Percentiles rank a stretch among this genome's conserved stretches.
phyloP scores from a whole-genome alignment of 2,113 vertebrate genomes.

The Cyrtonyx montezumae region DNA sequence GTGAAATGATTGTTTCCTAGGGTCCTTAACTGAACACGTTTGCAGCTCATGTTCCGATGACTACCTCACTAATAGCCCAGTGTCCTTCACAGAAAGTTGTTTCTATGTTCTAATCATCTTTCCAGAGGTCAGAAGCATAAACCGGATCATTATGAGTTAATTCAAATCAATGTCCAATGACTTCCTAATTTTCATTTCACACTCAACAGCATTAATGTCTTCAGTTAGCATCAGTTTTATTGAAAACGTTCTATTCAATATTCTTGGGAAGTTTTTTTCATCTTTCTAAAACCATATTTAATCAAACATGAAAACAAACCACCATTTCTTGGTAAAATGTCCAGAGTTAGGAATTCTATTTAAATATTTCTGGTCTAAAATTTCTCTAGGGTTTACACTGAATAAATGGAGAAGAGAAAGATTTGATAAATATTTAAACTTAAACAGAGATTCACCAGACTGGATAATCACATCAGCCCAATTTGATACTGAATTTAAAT shows the following conservation, averaged over 20 bases:
- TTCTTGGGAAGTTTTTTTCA: neutral
- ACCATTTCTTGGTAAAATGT: neutral
- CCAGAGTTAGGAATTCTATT: neutral
- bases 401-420: neutral
- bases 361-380: neutral
- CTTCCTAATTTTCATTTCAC: conserved; percentile 46
- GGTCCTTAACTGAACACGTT: neutral
- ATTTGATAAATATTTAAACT: neutral
- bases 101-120: conserved; percentile 31
- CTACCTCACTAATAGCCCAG: conserved; percentile 14
- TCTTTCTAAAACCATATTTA: neutral
- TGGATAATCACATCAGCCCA: neutral
- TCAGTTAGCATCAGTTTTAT: conserved; percentile 1
- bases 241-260: neutral
- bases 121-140: conserved; percentile 35
- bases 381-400: neutral
- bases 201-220: neutral
- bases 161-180: conserved; percentile 7
- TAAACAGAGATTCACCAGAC: neutral
- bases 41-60: neutral
- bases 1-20: neutral
- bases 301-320: neutral
- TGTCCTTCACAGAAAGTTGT: conserved; percentile 45
- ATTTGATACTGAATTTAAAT: neutral
- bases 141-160: conserved; percentile 40